Evolutionary conservation across 2,888 invertebrate species (phyloP).

Genomic region (Nowickia ferox): DNA sequence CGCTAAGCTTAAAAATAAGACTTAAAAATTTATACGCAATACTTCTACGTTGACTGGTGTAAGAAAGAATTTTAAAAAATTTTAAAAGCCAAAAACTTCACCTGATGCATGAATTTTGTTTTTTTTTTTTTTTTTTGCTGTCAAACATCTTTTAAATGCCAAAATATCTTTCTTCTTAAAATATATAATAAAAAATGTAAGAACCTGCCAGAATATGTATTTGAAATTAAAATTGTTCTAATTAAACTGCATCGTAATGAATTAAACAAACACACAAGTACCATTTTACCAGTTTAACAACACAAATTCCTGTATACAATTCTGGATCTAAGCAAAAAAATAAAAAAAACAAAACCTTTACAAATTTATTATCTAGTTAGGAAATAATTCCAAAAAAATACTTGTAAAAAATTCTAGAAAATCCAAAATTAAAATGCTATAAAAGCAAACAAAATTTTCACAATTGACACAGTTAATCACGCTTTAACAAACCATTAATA

Average conservation of each 20-base stretch:
- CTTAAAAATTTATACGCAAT: too few species aligned
- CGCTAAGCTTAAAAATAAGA: too few species aligned
- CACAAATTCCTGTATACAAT: neutral
- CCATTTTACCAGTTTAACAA: slow-evolving; percentile 3
- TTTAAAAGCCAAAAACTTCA: neutral
- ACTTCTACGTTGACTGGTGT: too few species aligned
- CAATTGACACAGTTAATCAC: slow-evolving; percentile 36
- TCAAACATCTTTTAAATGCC: neutral
- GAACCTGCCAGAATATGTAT: neutral
- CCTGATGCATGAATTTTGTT: neutral
- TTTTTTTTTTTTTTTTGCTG: neutral
- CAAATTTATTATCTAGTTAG: slow-evolving; percentile 7
- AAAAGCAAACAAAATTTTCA: slow-evolving; percentile 15
- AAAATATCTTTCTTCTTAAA: slow-evolving; percentile 9
- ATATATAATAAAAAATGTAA: too few species aligned
- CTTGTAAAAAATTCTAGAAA: neutral
- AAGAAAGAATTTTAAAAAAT: neutral
- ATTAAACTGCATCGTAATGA: neutral
- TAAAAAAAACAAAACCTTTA: neutral
- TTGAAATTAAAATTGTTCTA: slow-evolving; percentile 18
- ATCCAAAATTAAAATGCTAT: slow-evolving; percentile 28
- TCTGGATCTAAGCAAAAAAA: neutral
- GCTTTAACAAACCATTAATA: slow-evolving; percentile 18
- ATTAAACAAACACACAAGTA: neutral
- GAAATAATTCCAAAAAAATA: neutral